Evolutionary conservation across 2,888 invertebrate genomes (phyloP), one percentile per base, ranked within the genome.

Genomic region (Heteropelma amictum): DNA sequence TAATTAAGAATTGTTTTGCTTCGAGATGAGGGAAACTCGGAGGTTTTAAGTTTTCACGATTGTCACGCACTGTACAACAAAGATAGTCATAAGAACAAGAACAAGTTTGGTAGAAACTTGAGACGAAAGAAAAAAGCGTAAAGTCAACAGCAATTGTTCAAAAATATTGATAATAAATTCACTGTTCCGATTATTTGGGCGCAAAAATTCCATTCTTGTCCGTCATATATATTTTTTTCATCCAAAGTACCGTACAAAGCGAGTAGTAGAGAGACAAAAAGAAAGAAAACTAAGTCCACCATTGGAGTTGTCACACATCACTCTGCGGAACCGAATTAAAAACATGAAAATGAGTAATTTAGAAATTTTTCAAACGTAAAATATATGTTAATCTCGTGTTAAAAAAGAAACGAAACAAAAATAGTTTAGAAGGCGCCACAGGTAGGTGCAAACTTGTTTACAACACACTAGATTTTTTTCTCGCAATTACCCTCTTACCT

Each of bases 371-470:
- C 33, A 26, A 68, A 76, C 75, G 19, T 60, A 70, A 70, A 74
- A 70, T 65, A 73, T 56, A 76, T 67, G 42, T 65, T 56, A 51
- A 61, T 67, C 33, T n/a, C 61, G 69, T 75, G 65, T 70, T 69
- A 65, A 51, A 53, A 73, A 60, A 45, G 10, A 42, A 56, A 65
- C 26, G 23, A 63, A 33, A 40, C 12, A 14, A 63, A 60, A 72
- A 73, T 76, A 68, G 71, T 77, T 77, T 76, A 75, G 73, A 78
- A 61, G 79, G 76, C 73, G 76, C 74, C 73, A 65, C 80, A 88
- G 88, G 88, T 88, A 88, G 86, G 88, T 88, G 84, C 80, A 80
- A 80, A 81, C 82, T 81, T 84, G 81, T 79, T 83, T 85, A 83
- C 77, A 77, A 84, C 81, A 82, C 71, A 79, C 51, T 81, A 77